These are phyloP conservation scores for Steatocranus sp. DNA, from an alignment of 2,797 vertebrate genomes.

Conservation along the genomic window DNA sequence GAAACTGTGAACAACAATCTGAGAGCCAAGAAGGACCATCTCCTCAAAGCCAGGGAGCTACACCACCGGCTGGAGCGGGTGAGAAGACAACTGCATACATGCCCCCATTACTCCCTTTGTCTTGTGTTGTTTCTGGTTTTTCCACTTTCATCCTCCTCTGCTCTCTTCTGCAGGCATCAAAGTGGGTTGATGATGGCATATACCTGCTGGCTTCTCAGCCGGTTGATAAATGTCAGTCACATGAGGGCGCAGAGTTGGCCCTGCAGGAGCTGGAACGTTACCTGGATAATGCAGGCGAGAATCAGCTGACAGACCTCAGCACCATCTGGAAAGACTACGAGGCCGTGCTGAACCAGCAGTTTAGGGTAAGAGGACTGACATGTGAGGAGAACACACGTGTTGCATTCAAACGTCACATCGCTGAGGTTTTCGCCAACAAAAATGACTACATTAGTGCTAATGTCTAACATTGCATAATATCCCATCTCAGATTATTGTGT, in stretches of 20 bases:
- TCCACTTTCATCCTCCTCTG: not conserved
- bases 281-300: conserved; percentile 80
- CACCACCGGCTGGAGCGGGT: conserved; percentile 87
- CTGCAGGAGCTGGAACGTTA: conserved; percentile 93
- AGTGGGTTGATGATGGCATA: conserved; percentile 94
- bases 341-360: conserved; percentile 83
- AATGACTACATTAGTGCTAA: not conserved
- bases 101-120: not conserved
- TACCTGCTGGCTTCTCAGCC: conserved; percentile 94
- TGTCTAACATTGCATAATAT: not conserved
- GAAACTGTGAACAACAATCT: conserved; percentile 69
- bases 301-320: conserved; percentile 81
- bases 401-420: not conserved
- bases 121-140: not conserved
- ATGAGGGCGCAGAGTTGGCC: conserved; percentile 93
- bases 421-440: not conserved
- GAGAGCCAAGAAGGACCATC: conserved; percentile 73
- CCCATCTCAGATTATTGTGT: not conserved
- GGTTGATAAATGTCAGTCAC: conserved; percentile 96
- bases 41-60: conserved; percentile 88
- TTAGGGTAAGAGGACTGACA: conserved; percentile 75
- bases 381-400: not conserved
- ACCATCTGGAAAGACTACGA: conserved; percentile 84
- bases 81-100: conserved; percentile 1
- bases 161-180: conserved; percentile 78